Evolutionary conservation across 2,797 vertebrate genomes (phyloP).

Genomic region (Furcifer pardalis): DNA sequence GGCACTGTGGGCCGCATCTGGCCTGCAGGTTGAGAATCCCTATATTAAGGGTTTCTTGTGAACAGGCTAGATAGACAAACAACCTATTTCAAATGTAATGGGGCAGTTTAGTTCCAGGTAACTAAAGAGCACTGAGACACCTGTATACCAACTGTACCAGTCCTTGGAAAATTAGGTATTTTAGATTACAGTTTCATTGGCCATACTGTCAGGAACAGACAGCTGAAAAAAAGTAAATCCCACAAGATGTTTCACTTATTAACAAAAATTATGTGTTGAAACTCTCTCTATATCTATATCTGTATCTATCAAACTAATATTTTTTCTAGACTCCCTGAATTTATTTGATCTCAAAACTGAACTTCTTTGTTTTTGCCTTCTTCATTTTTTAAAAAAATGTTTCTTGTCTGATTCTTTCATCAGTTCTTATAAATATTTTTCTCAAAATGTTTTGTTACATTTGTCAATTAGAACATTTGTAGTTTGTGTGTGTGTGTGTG

Average conservation of each 20-base stretch:
- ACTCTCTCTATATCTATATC: too few species aligned
- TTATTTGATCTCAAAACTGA: background rate
- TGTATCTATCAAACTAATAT: background rate
- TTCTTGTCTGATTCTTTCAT: too few species aligned
- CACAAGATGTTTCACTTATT: background rate
- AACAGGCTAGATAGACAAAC: background rate
- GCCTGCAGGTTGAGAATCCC: too few species aligned
- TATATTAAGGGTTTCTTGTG: background rate
- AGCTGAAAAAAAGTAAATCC: too few species aligned
- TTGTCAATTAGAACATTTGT: slow-evolving; percentile 47
- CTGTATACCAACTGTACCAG: background rate
- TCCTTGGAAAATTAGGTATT: too few species aligned
- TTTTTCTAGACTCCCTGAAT: background rate
- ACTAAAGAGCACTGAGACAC: background rate
- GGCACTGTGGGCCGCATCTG: too few species aligned
- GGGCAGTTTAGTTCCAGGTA: background rate
- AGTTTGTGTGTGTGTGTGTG: slow-evolving; percentile 37
- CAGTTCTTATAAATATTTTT: too few species aligned
- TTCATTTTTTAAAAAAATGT: too few species aligned
- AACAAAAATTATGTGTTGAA: background rate
- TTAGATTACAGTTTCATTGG: too few species aligned
- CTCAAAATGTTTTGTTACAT: slow-evolving; percentile 6
- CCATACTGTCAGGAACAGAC: too few species aligned
- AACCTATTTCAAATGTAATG: background rate
- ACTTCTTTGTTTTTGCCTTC: too few species aligned